Base-by-base conservation (phyloP, 2,113 vertebrate genomes). In the Porphyrio hochstetteri region DNA sequence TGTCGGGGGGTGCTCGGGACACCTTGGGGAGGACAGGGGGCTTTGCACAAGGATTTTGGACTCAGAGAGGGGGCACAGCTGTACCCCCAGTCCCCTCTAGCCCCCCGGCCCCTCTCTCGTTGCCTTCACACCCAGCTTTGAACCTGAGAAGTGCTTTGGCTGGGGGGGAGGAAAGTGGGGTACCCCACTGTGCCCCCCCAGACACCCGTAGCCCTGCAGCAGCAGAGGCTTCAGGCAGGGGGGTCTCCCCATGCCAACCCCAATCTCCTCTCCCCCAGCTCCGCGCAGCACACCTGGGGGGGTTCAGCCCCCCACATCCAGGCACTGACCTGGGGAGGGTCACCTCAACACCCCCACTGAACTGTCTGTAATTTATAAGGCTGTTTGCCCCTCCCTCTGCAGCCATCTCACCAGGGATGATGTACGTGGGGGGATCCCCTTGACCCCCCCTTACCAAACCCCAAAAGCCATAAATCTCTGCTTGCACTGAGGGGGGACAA, bases 361-460 rank as follows among this genome's bases (percentile, higher is more conserved):
- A 13, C 52, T 31, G 4, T 5, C 57, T 72, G 81, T 92, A 86
- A 94, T 93, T 95, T 94, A 96, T 93, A 48, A 53, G 60, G 29
- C 65, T 92, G 87, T 36, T 4, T 23, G 6, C 0, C 17, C 10
- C 29, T 65, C 28, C 29, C 29, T 42, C 75, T 44, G 46, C 61
- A 70, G 29, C 44, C 44, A 17, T 17, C 5, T 0, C 21, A 20
- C 9, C 35, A 55, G 53, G 42, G 16, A n/a, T 8, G 36, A 35
- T 20, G 3, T 4, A 9, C 33, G 3, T 53, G 13, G 20, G 29
- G 50, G 65, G 21, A 13, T 3, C 17, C 20, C 11, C 21, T 82
- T 27, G 10, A 40, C 35, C 21, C 53, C 11, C 14, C 12, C 23
- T 38, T 57, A 57, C 67, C 76, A 33, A 46, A 84, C 40, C 46